A percentile compares a stretch with the other conserved stretches of the same genome.
Evolutionary conservation across 1,140 invertebrate genomes (phyloP).

Genomic region (Drosophila athabasca): DNA sequence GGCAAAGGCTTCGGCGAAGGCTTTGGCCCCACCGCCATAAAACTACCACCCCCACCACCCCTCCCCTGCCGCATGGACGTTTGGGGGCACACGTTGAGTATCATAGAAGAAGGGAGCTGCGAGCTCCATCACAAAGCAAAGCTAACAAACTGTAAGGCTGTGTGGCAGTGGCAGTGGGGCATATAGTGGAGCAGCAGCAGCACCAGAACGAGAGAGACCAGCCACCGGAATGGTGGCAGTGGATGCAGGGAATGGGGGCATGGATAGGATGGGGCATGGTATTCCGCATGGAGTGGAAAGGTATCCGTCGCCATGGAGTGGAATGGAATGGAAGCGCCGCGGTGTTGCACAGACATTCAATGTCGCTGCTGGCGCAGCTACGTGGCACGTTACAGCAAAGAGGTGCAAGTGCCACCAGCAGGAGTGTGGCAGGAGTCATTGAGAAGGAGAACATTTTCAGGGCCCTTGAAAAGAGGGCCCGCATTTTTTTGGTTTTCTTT

Average conservation of each 20-base stretch:
- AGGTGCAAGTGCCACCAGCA: slow-evolving; percentile 7
- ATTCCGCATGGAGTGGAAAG: too few relatives aligned
- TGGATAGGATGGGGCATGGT: too few relatives aligned
- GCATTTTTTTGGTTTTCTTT: too few relatives aligned
- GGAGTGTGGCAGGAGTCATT: too few relatives aligned
- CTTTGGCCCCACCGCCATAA: slow-evolving; percentile 8
- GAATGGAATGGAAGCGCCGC: not conserved
- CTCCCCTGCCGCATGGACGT: too few relatives aligned
- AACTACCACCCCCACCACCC: not conserved
- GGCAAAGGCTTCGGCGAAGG: slow-evolving; percentile 49
- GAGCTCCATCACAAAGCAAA: slow-evolving; percentile 65
- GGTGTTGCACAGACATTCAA: slow-evolving; percentile 42
- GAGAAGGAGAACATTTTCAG: too few relatives aligned
- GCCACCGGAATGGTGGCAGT: slow-evolving; percentile 53
- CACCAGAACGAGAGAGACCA: slow-evolving; percentile 22
- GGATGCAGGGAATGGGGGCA: too few relatives aligned
- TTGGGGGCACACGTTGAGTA: slow-evolving; percentile 16
- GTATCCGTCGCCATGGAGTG: too few relatives aligned
- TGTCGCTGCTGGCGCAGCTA: slow-evolving; percentile 9
- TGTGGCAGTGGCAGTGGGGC: slow-evolving; percentile 1
- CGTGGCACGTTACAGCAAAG: slow-evolving; percentile 1
- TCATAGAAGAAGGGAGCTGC: slow-evolving; percentile 39
- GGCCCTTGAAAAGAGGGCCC: too few relatives aligned
- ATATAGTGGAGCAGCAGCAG: not conserved
- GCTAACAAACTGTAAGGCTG: slow-evolving; percentile 62